These are phyloP conservation scores for Pharmacophagus antenor DNA, from an alignment of 2,888 invertebrate species.

Conservation along the genomic window DNA sequence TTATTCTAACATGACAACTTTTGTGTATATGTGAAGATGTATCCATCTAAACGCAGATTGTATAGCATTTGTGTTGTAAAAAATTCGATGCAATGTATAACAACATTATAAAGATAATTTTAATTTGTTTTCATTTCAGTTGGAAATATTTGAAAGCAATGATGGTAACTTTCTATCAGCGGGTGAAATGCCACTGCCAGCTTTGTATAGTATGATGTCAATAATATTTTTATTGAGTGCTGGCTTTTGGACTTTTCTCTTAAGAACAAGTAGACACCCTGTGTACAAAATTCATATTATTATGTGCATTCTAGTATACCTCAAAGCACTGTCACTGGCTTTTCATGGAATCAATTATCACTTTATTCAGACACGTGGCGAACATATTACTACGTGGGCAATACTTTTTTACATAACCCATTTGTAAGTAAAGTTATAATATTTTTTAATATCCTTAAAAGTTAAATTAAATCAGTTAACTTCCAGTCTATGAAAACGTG, in stretches of 20 bases:
- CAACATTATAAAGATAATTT: too few species aligned
- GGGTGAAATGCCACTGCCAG: slow-evolving; percentile 97
- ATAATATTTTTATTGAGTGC: slow-evolving; percentile 94
- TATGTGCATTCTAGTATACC: slow-evolving; percentile 95
- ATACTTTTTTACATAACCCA: slow-evolving; percentile 98
- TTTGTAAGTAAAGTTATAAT: slow-evolving; percentile 83
- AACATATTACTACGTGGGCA: slow-evolving; percentile 98
- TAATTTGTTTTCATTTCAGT: slow-evolving; percentile 69
- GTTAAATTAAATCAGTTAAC: too few species aligned
- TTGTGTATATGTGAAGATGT: too few species aligned
- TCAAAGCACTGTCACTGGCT: slow-evolving; percentile 94
- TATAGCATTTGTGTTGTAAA: too few species aligned
- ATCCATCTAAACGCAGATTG: too few species aligned
- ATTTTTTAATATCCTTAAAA: not conserved
- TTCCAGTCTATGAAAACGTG: too few species aligned
- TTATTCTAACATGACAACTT: too few species aligned
- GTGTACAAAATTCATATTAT: slow-evolving; percentile 98
- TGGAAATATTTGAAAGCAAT: slow-evolving; percentile 93
- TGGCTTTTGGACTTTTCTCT: slow-evolving; percentile 93
- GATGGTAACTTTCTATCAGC: slow-evolving; percentile 94
- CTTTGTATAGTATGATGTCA: slow-evolving; percentile 95
- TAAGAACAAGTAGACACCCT: slow-evolving; percentile 90
- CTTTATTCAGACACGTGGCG: slow-evolving; percentile 95
- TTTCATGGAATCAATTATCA: slow-evolving; percentile 98
- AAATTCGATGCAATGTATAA: too few species aligned